These are phyloP conservation scores for Campodea augens DNA, from an alignment of 1,140 invertebrate genomes.

Conservation along the genomic window DNA sequence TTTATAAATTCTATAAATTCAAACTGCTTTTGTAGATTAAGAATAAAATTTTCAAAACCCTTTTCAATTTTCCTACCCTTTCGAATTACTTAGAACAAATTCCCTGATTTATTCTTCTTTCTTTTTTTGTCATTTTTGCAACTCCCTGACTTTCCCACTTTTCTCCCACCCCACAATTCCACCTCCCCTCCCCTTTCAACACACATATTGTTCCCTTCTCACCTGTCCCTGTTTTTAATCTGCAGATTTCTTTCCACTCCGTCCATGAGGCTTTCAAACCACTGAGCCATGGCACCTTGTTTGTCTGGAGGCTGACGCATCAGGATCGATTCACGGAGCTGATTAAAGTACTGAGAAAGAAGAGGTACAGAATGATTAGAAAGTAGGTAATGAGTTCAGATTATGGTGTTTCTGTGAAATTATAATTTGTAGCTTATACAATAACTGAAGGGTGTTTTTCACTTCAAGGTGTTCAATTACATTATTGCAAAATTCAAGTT, in stretches of 20 bases:
- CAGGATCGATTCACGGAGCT: constrained; percentile 73
- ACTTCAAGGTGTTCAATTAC: no score
- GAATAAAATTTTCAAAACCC: neutral
- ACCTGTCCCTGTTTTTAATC: constrained; percentile 95
- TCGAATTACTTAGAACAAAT: constrained; percentile 5
- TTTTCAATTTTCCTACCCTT: neutral
- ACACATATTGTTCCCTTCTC: constrained; percentile 15
- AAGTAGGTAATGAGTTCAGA: no score
- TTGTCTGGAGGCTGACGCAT: constrained; percentile 77
- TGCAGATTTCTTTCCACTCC: constrained; percentile 88
- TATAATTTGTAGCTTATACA: no score
- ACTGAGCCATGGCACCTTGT: constrained; percentile 75
- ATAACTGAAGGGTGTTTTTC: no score
- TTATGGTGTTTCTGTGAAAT: no score
- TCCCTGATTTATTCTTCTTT: neutral
- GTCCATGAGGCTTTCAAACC: constrained; percentile 91
- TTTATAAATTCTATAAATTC: neutral
- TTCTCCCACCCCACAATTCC: neutral
- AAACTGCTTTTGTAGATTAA: no score
- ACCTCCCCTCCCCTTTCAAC: neutral
- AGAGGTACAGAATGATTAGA: no score
- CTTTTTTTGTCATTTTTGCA: no score
- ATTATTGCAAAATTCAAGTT: no score
- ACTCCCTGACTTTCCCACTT: no score
- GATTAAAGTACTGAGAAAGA: constrained; percentile 44